Evolutionary conservation across 1,140 invertebrate species (phyloP).

Genomic region (Archegozetes longisetosus): DNA sequence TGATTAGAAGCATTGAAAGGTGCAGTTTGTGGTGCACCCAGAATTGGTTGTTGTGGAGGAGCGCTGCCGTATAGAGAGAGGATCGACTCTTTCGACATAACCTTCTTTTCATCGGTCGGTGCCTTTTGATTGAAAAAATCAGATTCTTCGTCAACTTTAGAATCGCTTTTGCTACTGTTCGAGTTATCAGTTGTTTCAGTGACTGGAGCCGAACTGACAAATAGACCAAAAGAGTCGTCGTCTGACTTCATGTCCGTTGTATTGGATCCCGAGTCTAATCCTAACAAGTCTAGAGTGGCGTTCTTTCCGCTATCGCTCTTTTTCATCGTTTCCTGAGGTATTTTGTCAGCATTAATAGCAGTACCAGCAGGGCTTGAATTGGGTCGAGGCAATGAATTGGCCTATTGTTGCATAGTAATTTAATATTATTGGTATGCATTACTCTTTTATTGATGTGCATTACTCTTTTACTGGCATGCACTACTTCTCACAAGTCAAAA

Average conservation of each 20-base stretch:
- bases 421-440: neutral
- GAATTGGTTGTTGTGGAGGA: slow-evolving; percentile 3
- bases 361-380: slow-evolving; percentile 21
- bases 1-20: neutral
- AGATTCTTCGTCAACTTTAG: slow-evolving; percentile 45
- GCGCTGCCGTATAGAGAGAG: slow-evolving; percentile 52
- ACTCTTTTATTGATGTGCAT: neutral
- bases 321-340: neutral
- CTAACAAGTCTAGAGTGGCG: slow-evolving; percentile 16
- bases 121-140: slow-evolving; percentile 76
- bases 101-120: slow-evolving; percentile 48
- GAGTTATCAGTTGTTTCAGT: neutral
- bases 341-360: slow-evolving; percentile 7
- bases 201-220: slow-evolving; percentile 1
- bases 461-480: no score
- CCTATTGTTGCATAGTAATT: neutral
- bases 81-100: slow-evolving; percentile 83
- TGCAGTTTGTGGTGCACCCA: neutral
- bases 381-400: slow-evolving; percentile 17
- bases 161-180: neutral
- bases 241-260: neutral
- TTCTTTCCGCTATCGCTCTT: slow-evolving; percentile 1
- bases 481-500: no score
- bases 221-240: slow-evolving; percentile 15
- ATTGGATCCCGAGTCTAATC: neutral